A percentile compares a stretch with the other conserved stretches of the same genome.
phyloP scores from a whole-genome alignment of 2,888 invertebrate species.

The Drosophila rubida region DNA sequence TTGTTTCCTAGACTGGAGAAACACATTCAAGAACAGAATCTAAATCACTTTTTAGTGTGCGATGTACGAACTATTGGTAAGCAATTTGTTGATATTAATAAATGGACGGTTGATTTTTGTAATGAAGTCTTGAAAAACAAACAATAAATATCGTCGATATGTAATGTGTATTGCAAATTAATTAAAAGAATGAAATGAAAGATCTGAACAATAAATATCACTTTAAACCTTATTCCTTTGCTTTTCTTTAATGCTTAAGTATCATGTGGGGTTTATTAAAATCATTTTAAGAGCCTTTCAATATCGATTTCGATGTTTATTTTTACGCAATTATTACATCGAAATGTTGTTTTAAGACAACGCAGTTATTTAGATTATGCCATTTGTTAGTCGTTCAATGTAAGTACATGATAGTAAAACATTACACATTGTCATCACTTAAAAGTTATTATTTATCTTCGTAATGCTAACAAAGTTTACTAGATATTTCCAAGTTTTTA shows the following conservation, averaged over 20 bases:
- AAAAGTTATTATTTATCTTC: neutral
- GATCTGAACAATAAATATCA: conserved; percentile 75
- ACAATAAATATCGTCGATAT: conserved; percentile 49
- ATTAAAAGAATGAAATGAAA: conserved; percentile 49
- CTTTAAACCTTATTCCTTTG: conserved; percentile 52
- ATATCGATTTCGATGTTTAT: neutral
- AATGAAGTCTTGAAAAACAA: conserved; percentile 9
- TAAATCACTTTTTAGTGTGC: neutral
- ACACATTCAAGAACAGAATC: conserved; percentile 5
- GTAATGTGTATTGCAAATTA: conserved; percentile 60
- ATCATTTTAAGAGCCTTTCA: neutral
- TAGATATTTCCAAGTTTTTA: neutral
- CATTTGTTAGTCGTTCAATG: no score
- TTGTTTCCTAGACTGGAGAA: conserved; percentile 8
- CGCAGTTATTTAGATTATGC: no score
- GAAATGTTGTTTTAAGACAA: no score
- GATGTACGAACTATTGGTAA: conserved; percentile 20
- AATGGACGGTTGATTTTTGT: conserved; percentile 24
- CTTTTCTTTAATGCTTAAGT: neutral
- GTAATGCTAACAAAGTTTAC: neutral
- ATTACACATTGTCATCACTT: no score
- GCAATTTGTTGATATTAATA: conserved; percentile 44
- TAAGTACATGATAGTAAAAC: no score
- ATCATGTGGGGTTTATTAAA: neutral
- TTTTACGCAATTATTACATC: no score